Base-by-base conservation (phyloP, 2,888 invertebrate species). In the Catonia carolina region DNA sequence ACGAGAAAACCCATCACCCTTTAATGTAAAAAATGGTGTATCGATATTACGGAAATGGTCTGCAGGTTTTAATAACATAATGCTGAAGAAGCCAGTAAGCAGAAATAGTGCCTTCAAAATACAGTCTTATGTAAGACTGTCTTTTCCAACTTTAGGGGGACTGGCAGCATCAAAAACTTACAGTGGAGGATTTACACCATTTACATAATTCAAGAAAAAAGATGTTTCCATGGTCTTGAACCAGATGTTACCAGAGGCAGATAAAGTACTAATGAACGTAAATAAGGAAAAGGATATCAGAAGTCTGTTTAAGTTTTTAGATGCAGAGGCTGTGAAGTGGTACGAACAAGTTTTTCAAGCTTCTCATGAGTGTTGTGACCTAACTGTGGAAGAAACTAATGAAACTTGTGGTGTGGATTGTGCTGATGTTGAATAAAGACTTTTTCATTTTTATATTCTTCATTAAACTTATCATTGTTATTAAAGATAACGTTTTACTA, bases 41-140 rank as follows among this genome's bases (percentile, higher is more conserved):
- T 50, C 56, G n/a, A 12, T 56, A 42, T 27, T 51, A 20, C 20
- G 31, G 41, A 56, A 41, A 22, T 50, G 50, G 56, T 50, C 31
- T 10, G 23, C n/a, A 31, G 56, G 56, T 10, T 56, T 50, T 15
- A 23, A 56, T 8, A 42, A 39, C 14, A 35, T 50, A 10, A 27
- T 33, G 14, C 17, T n/a, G 14, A 49, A 51, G 33, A 50, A 41
- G 42, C 47, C 48, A 31, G 7, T 14, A 12, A 17, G 31, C 4
- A 50, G 50, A 31, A 47, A 56, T 15, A 37, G 39, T 48, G 49
- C 31, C 50, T 56, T 37, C 49, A 45, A 49, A 55, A 55, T 55
- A 14, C 31, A 35, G 36, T 55, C 48, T 2, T 55, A 55, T 18
- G 23, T 14, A 18, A 31, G 49, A 15, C 3, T 55, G 17, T 20